These are phyloP conservation scores for Andrena cerasifolii DNA, from an alignment of 1,140 invertebrate species.

Conservation along the genomic window DNA sequence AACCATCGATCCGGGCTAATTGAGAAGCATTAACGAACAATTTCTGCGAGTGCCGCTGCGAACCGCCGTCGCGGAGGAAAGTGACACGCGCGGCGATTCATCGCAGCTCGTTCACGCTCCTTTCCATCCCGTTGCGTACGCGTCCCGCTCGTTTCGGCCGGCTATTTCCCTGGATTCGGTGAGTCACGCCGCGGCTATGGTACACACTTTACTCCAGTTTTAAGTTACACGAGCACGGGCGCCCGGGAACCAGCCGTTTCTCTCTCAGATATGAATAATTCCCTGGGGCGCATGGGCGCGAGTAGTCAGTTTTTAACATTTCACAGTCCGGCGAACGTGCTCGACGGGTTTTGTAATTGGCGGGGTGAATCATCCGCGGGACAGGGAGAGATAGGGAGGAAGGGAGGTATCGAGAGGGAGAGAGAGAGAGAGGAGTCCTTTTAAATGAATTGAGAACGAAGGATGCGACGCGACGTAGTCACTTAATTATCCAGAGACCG, in stretches of 20 bases:
- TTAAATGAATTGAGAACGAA: slow-evolving; percentile 46
- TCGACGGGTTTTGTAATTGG: slow-evolving; percentile 45
- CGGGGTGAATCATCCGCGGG: slow-evolving; percentile 55
- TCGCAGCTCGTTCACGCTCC: not conserved
- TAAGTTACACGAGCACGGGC: slow-evolving; percentile 38
- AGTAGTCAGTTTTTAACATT: slow-evolving; percentile 43
- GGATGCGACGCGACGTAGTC: not conserved
- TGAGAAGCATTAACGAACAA: slow-evolving; percentile 33
- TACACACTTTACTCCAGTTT: slow-evolving; percentile 43
- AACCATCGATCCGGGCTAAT: slow-evolving; percentile 43
- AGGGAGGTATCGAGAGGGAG: too few species aligned
- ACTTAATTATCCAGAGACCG: slow-evolving; percentile 15
- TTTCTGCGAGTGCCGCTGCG: not conserved
- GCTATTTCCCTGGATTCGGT: slow-evolving; percentile 5
- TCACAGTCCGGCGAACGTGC: slow-evolving; percentile 47
- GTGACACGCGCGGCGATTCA: not conserved
- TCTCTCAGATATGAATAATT: slow-evolving; percentile 56
- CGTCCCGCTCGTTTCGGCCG: not conserved
- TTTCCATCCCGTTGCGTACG: not conserved
- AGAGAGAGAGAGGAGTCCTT: slow-evolving; percentile 26
- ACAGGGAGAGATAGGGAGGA: not conserved
- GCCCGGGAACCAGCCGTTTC: slow-evolving; percentile 26
- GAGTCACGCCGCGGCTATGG: slow-evolving; percentile 26
- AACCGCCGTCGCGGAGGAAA: not conserved
- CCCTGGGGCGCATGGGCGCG: slow-evolving; percentile 10